Base-by-base conservation (phyloP, 2,797 vertebrate species). In the Sternarchorhynchus goeldii region DNA sequence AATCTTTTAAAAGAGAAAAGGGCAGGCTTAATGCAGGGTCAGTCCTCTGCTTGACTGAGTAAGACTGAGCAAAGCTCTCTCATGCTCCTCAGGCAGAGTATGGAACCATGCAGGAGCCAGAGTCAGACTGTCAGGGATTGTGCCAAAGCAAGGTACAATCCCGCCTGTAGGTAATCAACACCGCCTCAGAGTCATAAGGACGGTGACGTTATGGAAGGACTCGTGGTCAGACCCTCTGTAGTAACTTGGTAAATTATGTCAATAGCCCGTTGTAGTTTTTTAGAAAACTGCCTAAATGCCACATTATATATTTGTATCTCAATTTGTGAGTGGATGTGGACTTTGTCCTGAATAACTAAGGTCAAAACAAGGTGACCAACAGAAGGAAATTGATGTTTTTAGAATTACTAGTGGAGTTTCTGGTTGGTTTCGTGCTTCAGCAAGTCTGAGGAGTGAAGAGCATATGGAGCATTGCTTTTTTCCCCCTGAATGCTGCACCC, bases 11-110 rank as follows among this genome's bases (percentile, higher is more conserved):
- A 84, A 85, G 45, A 81, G 32, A 80, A 73, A 75, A 81, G 86
- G 86, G 86, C 86, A 71, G 32, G 60, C 81, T 81, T 86, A 86
- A 85, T 85, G 68, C 81, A 45, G 59, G 75, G 80, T 87, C 81
- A 83, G 81, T 75, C 77, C 73, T 73, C 76, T 75, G 79, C 63
- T 76, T 59, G 59, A 41, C 73, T n/a, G 21, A 82, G 66, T 77
- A 85, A 83, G 83, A 63, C 78, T 32, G n/a, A 31, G 64, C 76
- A 84, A 86, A 81, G 81, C 79, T 74, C 56, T 64, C 77, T 76
- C 32, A 6, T 72, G 63, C 63, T 81, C 66, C 39, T 34, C 76
- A 14, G 64, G 41, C 41, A 73, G 78, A 73, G n/a, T 68, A 25
- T 29, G 55, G 77, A 82, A 72, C 72, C 75, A 78, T 31, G 18